These are phyloP conservation scores for Orientallactaga sibirica DNA, from an alignment of 2,797 vertebrate species.

Conservation along the genomic window DNA sequence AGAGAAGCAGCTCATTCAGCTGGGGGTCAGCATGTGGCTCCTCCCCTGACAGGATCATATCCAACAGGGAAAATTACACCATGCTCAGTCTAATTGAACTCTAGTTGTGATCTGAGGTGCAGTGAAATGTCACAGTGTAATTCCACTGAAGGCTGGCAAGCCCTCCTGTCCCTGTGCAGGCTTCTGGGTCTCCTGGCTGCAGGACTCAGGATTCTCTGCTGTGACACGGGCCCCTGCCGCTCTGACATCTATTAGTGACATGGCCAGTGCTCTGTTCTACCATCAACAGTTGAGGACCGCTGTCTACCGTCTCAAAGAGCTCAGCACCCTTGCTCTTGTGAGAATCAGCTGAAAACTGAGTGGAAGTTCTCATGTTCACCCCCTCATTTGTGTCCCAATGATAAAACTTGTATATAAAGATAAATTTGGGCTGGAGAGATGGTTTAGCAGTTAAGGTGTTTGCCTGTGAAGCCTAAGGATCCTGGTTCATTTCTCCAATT, in stretches of 20 bases:
- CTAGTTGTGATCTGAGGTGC: rapidly evolving
- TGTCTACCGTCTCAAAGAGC: rapidly evolving
- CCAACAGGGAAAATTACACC: rapidly evolving
- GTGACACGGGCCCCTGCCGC: no score
- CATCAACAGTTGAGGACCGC: rapidly evolving
- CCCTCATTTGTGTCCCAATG: no score
- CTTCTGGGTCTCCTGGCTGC: rapidly evolving
- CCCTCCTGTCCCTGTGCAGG: rapidly evolving
- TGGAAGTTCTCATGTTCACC: background rate
- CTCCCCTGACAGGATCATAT: rapidly evolving
- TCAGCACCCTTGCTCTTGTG: rapidly evolving
- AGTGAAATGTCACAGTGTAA: rapidly evolving
- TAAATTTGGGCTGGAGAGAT: no score
- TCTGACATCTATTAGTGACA: background rate
- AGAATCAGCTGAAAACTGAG: rapidly evolving
- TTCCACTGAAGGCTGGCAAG: rapidly evolving
- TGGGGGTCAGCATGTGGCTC: no score
- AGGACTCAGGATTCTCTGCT: rapidly evolving
- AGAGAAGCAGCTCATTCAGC: no score
- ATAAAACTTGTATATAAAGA: background rate
- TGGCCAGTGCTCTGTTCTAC: rapidly evolving
- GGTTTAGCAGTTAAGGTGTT: no score
- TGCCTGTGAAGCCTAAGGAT: no score
- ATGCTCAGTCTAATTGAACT: no score
- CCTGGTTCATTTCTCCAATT: no score